These are phyloP conservation scores for Selenia dentaria DNA, from an alignment of 2,888 invertebrate genomes.

Conservation along the genomic window DNA sequence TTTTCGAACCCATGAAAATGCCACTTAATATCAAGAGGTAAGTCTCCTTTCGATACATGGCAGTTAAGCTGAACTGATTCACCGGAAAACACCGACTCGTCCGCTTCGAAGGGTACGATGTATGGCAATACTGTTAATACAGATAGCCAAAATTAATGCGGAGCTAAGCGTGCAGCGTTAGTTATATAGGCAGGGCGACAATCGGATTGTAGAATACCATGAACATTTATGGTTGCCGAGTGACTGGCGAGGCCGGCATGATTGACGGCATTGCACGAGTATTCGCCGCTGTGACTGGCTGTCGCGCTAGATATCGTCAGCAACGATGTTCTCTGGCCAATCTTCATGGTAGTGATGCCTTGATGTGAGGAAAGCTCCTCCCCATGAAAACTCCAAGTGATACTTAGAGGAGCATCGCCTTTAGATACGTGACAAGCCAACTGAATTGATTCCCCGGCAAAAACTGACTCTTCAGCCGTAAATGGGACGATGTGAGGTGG, in stretches of 20 bases:
- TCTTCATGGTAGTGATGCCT: conserved; percentile 84
- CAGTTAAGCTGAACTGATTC: conserved; percentile 88
- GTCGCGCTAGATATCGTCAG: conserved; percentile 86
- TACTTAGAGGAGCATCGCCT: conserved; percentile 89
- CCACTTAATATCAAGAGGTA: conserved; percentile 90
- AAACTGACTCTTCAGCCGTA: conserved; percentile 85
- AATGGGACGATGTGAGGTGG: conserved; percentile 87
- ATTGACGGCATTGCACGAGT: conserved; percentile 88
- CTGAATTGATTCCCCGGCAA: conserved; percentile 87
- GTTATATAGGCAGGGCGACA: conserved; percentile 56
- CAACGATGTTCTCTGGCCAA: conserved; percentile 87
- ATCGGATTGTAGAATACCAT: conserved; percentile 82
- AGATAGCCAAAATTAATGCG: conserved; percentile 73
- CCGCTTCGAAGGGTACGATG: conserved; percentile 87
- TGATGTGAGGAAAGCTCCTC: conserved; percentile 79
- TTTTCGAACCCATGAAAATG: conserved; percentile 88
- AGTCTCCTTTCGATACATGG: conserved; percentile 89
- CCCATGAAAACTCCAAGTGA: conserved; percentile 91
- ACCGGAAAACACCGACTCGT: conserved; percentile 88
- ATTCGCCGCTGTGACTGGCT: conserved; percentile 88
- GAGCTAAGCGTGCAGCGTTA: conserved; percentile 81
- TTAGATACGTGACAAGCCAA: conserved; percentile 86
- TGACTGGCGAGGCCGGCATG: conserved; percentile 86
- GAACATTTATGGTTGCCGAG: conserved; percentile 86
- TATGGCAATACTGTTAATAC: conserved; percentile 87